phyloP scores from a whole-genome alignment of 2,113 vertebrate species.

The Progne subis region DNA sequence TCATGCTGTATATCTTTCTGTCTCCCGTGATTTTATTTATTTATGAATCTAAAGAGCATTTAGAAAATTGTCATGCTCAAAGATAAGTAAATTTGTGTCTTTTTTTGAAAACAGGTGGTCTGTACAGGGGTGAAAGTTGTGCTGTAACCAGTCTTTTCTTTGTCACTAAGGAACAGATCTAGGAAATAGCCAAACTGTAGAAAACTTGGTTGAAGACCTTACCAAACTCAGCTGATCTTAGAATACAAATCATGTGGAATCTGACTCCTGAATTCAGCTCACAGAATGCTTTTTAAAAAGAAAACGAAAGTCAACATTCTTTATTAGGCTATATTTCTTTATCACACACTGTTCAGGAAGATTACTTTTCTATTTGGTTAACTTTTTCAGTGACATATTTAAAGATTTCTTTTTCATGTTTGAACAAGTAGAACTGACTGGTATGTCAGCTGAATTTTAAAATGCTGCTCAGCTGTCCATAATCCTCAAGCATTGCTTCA shows the following conservation, averaged over 20 bases:
- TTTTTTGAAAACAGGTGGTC: neutral
- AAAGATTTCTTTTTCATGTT: neutral
- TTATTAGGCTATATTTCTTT: neutral
- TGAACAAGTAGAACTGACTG: neutral
- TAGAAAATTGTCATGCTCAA: neutral
- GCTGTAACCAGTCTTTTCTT: neutral
- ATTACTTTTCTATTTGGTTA: neutral
- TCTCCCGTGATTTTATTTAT: neutral
- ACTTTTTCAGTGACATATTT: neutral
- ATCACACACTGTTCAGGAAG: neutral
- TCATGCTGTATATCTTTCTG: neutral
- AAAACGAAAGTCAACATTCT: neutral
- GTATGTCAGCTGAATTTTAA: neutral
- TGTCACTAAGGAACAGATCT: neutral
- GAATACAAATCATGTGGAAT: neutral
- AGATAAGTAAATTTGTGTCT: neutral
- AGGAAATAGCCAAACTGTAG: neutral
- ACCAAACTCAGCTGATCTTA: neutral
- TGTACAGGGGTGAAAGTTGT: neutral
- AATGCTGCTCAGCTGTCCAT: neutral
- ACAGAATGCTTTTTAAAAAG: neutral
- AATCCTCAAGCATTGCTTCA: neutral
- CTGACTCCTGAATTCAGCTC: neutral
- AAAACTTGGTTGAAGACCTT: neutral
- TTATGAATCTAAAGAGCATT: neutral